These are phyloP conservation scores for Octopus sinensis DNA, from an alignment of 1,140 invertebrate genomes.

Conservation along the genomic window DNA sequence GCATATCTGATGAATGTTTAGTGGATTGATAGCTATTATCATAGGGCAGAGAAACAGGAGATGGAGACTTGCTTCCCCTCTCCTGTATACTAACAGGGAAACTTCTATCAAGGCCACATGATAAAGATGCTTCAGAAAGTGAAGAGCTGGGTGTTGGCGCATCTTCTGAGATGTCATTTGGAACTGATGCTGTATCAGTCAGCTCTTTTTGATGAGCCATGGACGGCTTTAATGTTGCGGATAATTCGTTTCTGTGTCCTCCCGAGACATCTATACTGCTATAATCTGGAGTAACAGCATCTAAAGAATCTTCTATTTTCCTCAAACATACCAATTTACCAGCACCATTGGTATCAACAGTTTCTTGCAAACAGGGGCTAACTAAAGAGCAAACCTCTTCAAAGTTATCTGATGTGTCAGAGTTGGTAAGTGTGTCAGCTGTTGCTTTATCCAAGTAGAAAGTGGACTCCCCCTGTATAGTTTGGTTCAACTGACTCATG, in stretches of 20 bases:
- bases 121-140: conserved; percentile 8
- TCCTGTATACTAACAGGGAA: neutral
- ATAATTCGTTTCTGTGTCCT: too few species aligned
- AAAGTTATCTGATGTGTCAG: neutral
- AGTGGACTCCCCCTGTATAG: neutral
- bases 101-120: neutral
- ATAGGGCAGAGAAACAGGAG: neutral
- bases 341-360: neutral
- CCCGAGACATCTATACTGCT: too few species aligned
- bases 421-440: neutral
- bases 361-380: neutral
- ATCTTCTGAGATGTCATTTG: neutral
- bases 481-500: conserved; percentile 5
- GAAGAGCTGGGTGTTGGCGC: neutral
- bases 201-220: neutral
- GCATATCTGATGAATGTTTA: conserved; percentile 5
- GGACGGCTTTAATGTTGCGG: neutral
- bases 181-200: neutral
- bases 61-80: neutral
- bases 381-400: neutral
- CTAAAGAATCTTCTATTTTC: too few species aligned
- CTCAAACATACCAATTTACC: neutral
- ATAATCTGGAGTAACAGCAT: too few species aligned
- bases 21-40: neutral
- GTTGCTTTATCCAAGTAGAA: neutral